phyloP scores from a whole-genome alignment of 2,113 vertebrate genomes.

The Numida meleagris region DNA sequence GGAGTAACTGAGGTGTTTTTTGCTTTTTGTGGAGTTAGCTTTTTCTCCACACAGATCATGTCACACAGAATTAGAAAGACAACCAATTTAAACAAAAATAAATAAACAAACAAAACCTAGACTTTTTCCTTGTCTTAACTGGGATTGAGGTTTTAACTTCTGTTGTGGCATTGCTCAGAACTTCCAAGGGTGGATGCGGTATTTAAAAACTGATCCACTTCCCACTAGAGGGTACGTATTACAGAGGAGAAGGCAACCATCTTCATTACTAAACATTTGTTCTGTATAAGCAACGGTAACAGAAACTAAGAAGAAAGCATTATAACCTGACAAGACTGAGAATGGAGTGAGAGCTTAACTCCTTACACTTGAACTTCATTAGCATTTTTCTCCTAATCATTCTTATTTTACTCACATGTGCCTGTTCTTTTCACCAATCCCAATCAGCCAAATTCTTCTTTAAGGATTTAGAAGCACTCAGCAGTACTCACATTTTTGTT shows the following conservation, averaged over 20 bases:
- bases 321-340: background rate
- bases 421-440: background rate
- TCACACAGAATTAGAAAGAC: background rate
- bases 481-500: background rate
- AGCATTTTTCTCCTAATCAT: background rate
- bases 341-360: background rate
- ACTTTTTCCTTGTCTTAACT: background rate
- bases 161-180: background rate
- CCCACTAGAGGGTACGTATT: background rate
- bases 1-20: background rate
- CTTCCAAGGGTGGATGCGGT: background rate
- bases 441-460: background rate
- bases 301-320: background rate
- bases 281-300: background rate
- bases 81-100: background rate
- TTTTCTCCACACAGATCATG: background rate
- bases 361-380: background rate
- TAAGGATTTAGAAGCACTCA: background rate
- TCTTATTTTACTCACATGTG: background rate
- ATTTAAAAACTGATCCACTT: background rate
- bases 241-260: background rate
- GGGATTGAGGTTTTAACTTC: background rate
- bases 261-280: background rate
- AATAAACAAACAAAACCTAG: too few species aligned
- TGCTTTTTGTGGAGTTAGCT: background rate